phyloP scores from a whole-genome alignment of 2,797 vertebrate species.

The Kryptolebias ocellatus region DNA sequence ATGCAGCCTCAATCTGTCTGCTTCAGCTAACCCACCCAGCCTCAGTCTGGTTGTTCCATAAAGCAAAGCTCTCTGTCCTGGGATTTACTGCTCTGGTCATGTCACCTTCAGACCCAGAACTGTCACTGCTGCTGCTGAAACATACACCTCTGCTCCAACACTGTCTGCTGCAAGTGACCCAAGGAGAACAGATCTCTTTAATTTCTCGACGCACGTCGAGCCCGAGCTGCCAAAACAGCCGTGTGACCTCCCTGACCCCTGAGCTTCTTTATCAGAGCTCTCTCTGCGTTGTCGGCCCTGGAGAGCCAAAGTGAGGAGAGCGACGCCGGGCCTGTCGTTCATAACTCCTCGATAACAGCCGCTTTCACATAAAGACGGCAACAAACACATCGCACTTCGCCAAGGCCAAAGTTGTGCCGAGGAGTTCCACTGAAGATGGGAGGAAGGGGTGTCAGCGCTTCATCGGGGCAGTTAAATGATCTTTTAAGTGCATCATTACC shows the following conservation, averaged over 20 bases:
- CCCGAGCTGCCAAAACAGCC: neutral
- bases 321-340: slow-evolving; percentile 63
- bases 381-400: slow-evolving; percentile 46
- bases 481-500: slow-evolving; percentile 66
- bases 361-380: slow-evolving; percentile 60
- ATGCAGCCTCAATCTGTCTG: too few relatives aligned
- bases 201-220: neutral
- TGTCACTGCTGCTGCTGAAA: slow-evolving; percentile 74
- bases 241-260: slow-evolving; percentile 13
- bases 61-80: slow-evolving; percentile 10
- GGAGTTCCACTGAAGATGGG: neutral
- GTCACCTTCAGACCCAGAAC: slow-evolving; percentile 56
- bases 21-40: neutral
- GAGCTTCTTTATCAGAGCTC: neutral
- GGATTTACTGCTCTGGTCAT: slow-evolving; percentile 24
- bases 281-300: neutral
- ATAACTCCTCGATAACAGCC: slow-evolving; percentile 68
- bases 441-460: neutral
- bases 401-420: slow-evolving; percentile 55
- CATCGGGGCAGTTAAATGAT: slow-evolving; percentile 24
- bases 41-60: slow-evolving; percentile 13
- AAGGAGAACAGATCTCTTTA: neutral
- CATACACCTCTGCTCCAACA: slow-evolving; percentile 64
- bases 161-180: slow-evolving; percentile 18
- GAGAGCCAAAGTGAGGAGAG: slow-evolving; percentile 54